phyloP scores from a whole-genome alignment of 1,140 invertebrate genomes.

The Penaeus indicus region DNA sequence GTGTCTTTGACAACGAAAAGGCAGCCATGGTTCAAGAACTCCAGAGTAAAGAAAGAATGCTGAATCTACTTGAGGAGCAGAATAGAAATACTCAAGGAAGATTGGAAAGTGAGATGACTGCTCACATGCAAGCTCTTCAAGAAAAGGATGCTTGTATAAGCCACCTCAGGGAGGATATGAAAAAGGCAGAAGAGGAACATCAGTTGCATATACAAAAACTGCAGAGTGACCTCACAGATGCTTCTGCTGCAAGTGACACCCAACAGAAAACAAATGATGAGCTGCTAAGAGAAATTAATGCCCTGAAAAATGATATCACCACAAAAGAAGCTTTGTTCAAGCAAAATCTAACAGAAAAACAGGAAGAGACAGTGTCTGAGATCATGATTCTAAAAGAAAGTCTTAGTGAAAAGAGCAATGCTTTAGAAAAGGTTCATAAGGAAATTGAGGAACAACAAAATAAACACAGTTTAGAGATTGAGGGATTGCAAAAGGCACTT shows the following conservation, averaged over 20 bases:
- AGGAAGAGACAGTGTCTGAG: not conserved
- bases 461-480: too few relatives aligned
- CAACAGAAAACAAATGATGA: constrained; percentile 22
- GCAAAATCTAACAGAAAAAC: not conserved
- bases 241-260: not conserved
- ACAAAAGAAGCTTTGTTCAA: not conserved
- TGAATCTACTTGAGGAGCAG: not conserved
- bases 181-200: not conserved
- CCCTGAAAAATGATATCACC: not conserved
- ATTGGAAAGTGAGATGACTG: not conserved
- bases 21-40: not conserved
- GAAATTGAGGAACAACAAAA: too few relatives aligned
- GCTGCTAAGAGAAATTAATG: not conserved
- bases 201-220: not conserved
- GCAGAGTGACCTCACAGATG: constrained; percentile 9
- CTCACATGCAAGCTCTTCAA: not conserved
- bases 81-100: not conserved
- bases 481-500: too few relatives aligned
- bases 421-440: too few relatives aligned
- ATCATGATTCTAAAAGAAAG: not conserved
- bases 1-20: too few relatives aligned
- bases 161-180: not conserved
- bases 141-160: not conserved
- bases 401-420: too few relatives aligned
- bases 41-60: too few relatives aligned